Evolutionary conservation across 2,888 invertebrate genomes (phyloP).

Genomic region (Meteorus cinctellus): DNA sequence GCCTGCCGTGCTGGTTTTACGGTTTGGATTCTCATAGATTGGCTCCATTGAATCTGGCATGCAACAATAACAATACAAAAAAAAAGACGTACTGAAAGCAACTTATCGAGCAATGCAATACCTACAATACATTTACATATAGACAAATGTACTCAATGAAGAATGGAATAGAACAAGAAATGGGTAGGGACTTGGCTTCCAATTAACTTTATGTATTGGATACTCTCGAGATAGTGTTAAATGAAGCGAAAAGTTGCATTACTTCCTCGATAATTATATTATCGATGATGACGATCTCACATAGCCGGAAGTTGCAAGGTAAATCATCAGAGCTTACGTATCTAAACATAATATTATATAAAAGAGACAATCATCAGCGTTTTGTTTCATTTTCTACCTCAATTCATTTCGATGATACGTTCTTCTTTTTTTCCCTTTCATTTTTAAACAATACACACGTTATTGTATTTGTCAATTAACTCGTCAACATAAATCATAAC

Average conservation of each 20-base stretch:
- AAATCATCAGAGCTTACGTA: constrained; percentile 40
- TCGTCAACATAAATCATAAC: too few species aligned
- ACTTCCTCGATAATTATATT: constrained; percentile 46
- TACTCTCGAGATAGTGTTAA: constrained; percentile 41
- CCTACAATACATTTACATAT: neutral
- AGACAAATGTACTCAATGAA: constrained; percentile 31
- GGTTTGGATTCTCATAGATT: constrained; percentile 83
- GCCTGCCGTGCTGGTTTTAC: constrained; percentile 85
- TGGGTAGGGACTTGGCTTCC: constrained; percentile 23
- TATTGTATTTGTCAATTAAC: too few species aligned
- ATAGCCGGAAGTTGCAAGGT: constrained; percentile 51
- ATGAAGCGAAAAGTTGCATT: constrained; percentile 44
- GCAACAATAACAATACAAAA: constrained; percentile 60
- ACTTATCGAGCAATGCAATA: constrained; percentile 15
- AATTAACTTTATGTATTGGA: constrained; percentile 28
- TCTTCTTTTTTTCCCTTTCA: neutral
- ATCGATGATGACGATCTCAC: constrained; percentile 39
- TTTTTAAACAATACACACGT: neutral
- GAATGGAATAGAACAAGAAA: constrained; percentile 18
- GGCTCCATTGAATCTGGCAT: constrained; percentile 80
- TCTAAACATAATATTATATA: constrained; percentile 46
- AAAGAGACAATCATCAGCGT: constrained; percentile 45
- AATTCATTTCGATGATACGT: neutral
- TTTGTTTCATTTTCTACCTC: constrained; percentile 5
- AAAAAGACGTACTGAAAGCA: constrained; percentile 32